phyloP scores from a whole-genome alignment of 2,113 vertebrate genomes.

The Pitta sordida region DNA sequence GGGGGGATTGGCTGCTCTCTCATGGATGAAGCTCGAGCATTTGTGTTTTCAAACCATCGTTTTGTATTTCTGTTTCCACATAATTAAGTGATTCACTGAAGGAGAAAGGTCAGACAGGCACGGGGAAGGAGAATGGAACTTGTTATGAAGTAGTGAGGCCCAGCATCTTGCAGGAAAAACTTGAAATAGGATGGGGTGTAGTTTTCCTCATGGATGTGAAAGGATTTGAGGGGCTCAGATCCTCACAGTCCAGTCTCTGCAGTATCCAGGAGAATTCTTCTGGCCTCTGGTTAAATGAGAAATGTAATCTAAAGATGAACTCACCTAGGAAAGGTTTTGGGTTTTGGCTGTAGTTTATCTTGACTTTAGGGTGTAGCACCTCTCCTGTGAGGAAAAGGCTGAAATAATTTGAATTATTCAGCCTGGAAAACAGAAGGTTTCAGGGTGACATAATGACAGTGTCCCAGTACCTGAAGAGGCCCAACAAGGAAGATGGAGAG shows the following conservation, averaged over 20 bases:
- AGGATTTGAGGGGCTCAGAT: background rate
- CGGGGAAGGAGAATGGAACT: background rate
- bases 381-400: background rate
- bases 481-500: background rate
- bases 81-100: conserved; percentile 22
- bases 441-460: background rate
- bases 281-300: background rate
- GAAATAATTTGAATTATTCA: background rate
- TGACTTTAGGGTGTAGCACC: background rate
- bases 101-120: conserved; percentile 20
- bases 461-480: background rate
- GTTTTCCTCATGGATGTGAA: background rate
- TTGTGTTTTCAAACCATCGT: background rate
- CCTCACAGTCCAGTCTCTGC: background rate
- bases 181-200: background rate
- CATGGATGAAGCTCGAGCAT: background rate
- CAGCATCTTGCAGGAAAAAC: background rate
- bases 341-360: background rate
- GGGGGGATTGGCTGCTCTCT: background rate
- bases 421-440: background rate
- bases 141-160: background rate
- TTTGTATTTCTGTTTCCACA: conserved; percentile 26
- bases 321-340: background rate
- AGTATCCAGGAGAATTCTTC: background rate
- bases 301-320: background rate